Conservation (phyloP, 2,113 vertebrate genomes). For the Spea bombifrons region DNA sequence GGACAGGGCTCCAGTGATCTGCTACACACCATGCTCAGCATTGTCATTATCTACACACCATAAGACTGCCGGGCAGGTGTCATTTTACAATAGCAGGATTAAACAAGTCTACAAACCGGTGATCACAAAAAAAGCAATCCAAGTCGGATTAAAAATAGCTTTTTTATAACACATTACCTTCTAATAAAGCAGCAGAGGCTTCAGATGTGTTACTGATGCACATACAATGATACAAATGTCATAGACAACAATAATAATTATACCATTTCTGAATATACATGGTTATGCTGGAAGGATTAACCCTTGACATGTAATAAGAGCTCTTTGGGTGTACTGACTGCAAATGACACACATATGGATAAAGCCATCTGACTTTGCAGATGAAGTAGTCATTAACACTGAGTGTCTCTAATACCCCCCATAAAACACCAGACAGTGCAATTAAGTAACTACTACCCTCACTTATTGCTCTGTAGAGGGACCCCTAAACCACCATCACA, state of each 20-base stretch:
- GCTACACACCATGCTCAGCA: conserved; percentile 7
- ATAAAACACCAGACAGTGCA: conserved; percentile 12
- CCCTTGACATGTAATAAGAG: too few species aligned
- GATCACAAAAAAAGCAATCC: too few species aligned
- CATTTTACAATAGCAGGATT: conserved; percentile 21
- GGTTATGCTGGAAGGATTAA: too few species aligned
- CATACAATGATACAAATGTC: background rate
- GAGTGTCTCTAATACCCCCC: conserved; percentile 26
- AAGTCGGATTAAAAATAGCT: too few species aligned
- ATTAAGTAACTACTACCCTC: conserved; percentile 16
- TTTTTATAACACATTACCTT: too few species aligned
- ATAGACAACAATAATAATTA: background rate
- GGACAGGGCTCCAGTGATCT: conserved; percentile 16
- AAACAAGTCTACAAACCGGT: too few species aligned
- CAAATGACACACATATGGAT: background rate
- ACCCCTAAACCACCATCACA: background rate
- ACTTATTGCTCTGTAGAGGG: background rate
- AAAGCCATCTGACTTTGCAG: conserved; percentile 1
- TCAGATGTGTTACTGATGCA: too few species aligned
- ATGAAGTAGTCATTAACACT: conserved; percentile 21
- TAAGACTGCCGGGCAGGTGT: conserved; percentile 34
- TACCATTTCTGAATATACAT: too few species aligned
- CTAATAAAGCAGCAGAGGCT: too few species aligned
- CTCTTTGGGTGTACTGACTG: too few species aligned
- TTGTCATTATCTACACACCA: conserved; percentile 33